Evolutionary conservation across 2,113 vertebrate genomes (phyloP).

Genomic region (Oceanodroma tethys): DNA sequence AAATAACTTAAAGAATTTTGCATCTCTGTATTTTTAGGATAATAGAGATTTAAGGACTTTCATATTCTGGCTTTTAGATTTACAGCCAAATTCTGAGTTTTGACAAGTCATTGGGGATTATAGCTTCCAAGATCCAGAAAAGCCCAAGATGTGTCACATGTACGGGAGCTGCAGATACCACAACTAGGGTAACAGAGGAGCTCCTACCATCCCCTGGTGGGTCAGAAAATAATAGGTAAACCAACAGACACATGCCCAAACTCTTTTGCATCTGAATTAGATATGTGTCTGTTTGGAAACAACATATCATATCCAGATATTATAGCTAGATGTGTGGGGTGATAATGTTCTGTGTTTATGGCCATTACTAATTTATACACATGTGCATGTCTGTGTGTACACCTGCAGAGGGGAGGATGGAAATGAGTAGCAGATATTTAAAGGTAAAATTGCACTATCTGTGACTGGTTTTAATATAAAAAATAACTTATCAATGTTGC

Average conservation of each 20-base stretch:
- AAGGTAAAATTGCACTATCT: neutral
- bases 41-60: neutral
- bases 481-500: neutral
- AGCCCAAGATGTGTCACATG: neutral
- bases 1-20: neutral
- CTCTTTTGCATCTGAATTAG: neutral
- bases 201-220: neutral
- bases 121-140: neutral
- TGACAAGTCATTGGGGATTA: fast-evolving
- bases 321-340: neutral
- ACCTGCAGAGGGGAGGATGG: neutral
- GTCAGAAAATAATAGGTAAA: neutral
- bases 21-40: neutral
- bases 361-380: neutral
- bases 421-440: neutral
- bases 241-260: neutral
- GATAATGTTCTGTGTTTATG: neutral
- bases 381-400: fast-evolving
- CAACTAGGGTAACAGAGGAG: neutral
- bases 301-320: neutral
- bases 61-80: neutral
- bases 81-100: neutral
- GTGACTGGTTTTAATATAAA: neutral
- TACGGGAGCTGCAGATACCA: neutral
- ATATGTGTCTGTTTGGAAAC: neutral